Evolutionary conservation across 2,797 vertebrate species (phyloP).

Genomic region (Halcyon chelicuti): DNA sequence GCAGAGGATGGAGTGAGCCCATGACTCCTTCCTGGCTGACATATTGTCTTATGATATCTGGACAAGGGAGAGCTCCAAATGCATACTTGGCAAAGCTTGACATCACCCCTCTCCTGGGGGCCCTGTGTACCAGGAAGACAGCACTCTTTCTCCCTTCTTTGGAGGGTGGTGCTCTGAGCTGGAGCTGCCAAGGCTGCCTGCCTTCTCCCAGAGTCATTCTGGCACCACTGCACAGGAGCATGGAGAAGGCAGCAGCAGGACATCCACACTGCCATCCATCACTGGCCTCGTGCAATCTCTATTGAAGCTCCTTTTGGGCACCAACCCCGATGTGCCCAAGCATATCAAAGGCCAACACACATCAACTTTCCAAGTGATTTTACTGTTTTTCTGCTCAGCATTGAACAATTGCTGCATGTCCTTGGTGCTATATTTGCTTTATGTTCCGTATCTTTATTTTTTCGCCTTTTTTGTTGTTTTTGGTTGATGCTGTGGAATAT

Average conservation of each 20-base stretch:
- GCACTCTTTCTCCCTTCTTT: neutral
- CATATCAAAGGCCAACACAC: neutral
- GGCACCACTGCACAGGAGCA: fast-evolving
- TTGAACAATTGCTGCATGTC: neutral
- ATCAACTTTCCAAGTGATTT: neutral
- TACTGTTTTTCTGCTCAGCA: neutral
- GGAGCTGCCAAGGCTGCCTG: neutral
- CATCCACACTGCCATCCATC: too few relatives aligned
- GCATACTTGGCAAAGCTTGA: neutral
- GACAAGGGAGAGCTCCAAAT: neutral
- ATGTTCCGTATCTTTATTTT: neutral
- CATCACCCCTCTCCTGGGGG: neutral
- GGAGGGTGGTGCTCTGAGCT: neutral
- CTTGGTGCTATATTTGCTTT: neutral
- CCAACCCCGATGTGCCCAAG: neutral
- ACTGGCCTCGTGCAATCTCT: fast-evolving
- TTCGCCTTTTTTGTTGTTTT: neutral
- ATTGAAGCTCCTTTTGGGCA: neutral
- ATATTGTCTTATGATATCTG: fast-evolving
- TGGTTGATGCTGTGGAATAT: neutral
- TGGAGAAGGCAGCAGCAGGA: neutral
- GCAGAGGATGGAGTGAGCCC: fast-evolving
- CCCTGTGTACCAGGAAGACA: too few relatives aligned
- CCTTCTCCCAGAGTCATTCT: neutral
- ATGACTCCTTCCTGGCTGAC: fast-evolving